A percentile compares a stretch with the other conserved stretches of the same genome.
Conservation (phyloP, 1,140 invertebrate species). For the Anthonomus grandis region DNA sequence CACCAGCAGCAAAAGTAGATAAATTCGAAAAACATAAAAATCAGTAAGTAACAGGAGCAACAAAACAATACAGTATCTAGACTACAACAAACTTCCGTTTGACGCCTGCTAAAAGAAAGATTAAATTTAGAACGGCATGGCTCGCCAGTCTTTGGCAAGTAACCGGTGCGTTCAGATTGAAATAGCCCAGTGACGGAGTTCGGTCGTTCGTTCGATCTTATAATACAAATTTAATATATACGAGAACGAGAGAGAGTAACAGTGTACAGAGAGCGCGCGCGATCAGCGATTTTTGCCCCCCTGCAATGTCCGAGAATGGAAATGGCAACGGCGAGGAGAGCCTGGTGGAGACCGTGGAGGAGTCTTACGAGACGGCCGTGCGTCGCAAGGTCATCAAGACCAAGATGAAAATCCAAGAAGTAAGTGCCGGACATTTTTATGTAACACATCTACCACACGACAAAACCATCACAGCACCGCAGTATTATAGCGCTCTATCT, state of each 20-base stretch:
- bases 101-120: conserved; percentile 25
- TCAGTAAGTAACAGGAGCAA: conserved; percentile 9
- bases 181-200: conserved; percentile 28
- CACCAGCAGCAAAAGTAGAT: too few species aligned
- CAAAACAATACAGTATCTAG: conserved; percentile 20
- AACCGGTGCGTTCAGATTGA: conserved; percentile 28
- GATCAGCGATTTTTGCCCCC: too few species aligned
- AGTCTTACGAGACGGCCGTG: conserved; percentile 54
- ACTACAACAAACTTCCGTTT: conserved; percentile 30
- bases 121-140: conserved; percentile 27
- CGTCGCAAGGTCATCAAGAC: conserved; percentile 54
- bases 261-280: conserved; percentile 23
- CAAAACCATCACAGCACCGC: too few species aligned
- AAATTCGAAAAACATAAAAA: too few species aligned
- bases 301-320: conserved; percentile 26
- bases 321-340: conserved; percentile 22
- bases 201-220: too few species aligned
- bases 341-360: conserved; percentile 47
- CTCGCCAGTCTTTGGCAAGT: conserved; percentile 30
- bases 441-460: conserved; percentile 18
- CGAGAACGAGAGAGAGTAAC: too few species aligned
- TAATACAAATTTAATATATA: too few species aligned
- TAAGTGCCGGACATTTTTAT: conserved; percentile 36
- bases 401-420: conserved; percentile 57
- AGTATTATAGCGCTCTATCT: too few species aligned